These are phyloP conservation scores for Threskiornis aethiopicus DNA, from an alignment of 2,797 vertebrate species.

Conservation along the genomic window DNA sequence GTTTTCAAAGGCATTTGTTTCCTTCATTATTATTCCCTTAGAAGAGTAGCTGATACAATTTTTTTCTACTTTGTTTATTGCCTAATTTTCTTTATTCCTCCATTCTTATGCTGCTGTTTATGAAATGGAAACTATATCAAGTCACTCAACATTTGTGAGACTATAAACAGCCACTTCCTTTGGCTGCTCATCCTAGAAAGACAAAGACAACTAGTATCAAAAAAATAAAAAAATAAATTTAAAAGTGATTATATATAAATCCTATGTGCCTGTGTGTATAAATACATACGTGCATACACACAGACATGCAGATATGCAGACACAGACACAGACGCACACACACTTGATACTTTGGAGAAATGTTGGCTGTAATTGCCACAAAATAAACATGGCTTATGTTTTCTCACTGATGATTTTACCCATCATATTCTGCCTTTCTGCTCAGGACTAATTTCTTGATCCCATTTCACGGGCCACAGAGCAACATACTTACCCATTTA, in stretches of 20 bases:
- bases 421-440: constrained; percentile 46
- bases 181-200: background rate
- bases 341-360: background rate
- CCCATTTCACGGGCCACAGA: constrained; percentile 27
- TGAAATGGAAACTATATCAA: background rate
- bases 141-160: background rate
- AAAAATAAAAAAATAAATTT: background rate
- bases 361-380: background rate
- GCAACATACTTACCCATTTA: constrained; percentile 6
- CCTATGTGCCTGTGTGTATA: background rate
- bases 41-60: background rate
- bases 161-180: background rate
- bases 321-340: background rate
- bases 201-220: background rate
- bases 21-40: background rate
- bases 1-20: background rate
- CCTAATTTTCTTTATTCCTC: background rate
- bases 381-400: constrained; percentile 2
- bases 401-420: constrained; percentile 32
- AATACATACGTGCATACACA: background rate
- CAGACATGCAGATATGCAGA: background rate
- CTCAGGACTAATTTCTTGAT: constrained; percentile 19
- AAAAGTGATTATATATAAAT: background rate
- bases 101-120: background rate
- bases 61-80: background rate